A percentile compares a stretch with the other conserved stretches of the same genome.
Conservation (phyloP, 2,113 vertebrate genomes). For the Amblyornis subalaris region DNA sequence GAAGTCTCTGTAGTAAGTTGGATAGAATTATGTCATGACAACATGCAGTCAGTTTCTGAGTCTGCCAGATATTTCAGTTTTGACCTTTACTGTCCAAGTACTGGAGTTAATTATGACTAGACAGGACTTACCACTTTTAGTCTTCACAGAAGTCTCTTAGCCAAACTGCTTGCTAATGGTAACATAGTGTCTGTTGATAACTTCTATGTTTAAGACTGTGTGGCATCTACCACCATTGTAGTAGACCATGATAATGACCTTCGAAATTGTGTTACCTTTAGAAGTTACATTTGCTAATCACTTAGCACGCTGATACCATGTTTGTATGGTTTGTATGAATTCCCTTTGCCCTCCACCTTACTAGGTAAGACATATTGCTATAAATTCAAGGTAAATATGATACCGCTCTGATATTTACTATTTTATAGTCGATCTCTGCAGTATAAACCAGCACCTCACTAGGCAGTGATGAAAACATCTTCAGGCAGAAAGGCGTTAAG, state of each 20-base stretch:
- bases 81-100: constrained; percentile 36
- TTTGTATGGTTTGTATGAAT: neutral
- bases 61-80: constrained; percentile 40
- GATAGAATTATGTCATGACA: constrained; percentile 45
- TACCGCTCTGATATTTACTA: neutral
- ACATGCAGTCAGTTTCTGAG: neutral
- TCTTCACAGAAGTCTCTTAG: neutral
- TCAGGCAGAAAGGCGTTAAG: neutral
- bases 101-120: neutral
- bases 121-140: neutral
- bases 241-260: neutral
- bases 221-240: neutral
- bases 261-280: neutral
- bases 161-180: neutral
- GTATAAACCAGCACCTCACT: neutral
- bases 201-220: neutral
- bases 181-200: neutral
- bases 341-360: neutral
- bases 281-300: neutral
- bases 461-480: neutral
- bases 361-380: neutral
- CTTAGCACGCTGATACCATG: neutral
- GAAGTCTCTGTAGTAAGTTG: constrained; percentile 40
- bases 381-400: neutral
- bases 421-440: neutral